Evolutionary conservation across 2,113 vertebrate genomes (phyloP), one percentile per base, ranked within the genome.

Genomic region (Stomatorhinus ivindoensis): DNA sequence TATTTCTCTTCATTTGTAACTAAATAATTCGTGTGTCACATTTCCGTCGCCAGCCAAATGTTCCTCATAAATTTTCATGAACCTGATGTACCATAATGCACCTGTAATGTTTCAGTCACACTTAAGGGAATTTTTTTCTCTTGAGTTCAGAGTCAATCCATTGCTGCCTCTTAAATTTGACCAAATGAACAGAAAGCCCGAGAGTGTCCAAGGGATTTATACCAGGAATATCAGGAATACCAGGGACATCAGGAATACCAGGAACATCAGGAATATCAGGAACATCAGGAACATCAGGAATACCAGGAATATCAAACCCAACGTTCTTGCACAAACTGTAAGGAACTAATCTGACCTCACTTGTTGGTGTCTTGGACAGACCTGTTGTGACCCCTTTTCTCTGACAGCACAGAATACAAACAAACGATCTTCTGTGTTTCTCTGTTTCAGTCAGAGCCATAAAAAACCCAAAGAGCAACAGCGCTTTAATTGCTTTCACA

Each of bases 401-500:
- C 85, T 13, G 44, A 86, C 85, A 51, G 85, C 27, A 8, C n/a
- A 51, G 48, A 51, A 53, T n/a, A 84, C 6, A 9, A 39, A 84
- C 21, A n/a, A 53, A 86, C 39, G 6, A 85, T 19, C 39, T 21
- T 85, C 82, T 85, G 21, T 48, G 24, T 85, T 85, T 39, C 13
- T 48, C 24, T 48, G 42, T 42, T 24, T 51, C 88, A 48, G 13
- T 46, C 42, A 2, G 11, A 48, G 42, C 10, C 24, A 48, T n/a
- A 48, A 50, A 86, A 44, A 24, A 11, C 61, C 61, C 24, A 50
- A 47, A 27, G 48, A 51, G 46, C 21, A 86, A 73, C n/a, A 10
- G 88, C 6, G 19, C 24, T 53, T 76, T 89, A 82, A 55, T 44
- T 89, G 88, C n/a, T 51, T 89, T 80, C 80, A 83, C 50, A 42